Conservation (phyloP, 2,888 invertebrate species). For the Myopa tessellatipennis region DNA sequence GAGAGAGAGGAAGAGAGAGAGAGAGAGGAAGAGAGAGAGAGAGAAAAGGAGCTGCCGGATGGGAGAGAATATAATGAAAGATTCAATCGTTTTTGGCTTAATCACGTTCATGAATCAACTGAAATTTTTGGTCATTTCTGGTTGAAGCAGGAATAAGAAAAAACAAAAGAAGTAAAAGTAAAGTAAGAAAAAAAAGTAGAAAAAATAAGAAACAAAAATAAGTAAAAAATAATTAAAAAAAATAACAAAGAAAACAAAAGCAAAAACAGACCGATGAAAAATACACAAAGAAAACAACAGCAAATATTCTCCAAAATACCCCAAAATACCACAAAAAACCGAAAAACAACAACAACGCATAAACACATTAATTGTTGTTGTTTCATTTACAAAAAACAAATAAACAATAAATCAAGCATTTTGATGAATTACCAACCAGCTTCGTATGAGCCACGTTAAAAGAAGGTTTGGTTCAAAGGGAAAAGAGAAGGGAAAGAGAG, state of each 20-base stretch:
- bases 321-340: not conserved
- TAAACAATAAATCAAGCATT: not conserved
- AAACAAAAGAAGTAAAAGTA: too few species aligned
- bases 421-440: not conserved
- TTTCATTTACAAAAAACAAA: conserved; percentile 2
- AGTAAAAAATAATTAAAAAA: not conserved
- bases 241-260: conserved; percentile 10
- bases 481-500: too few species aligned
- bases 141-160: conserved; percentile 18
- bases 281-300: too few species aligned
- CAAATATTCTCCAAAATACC: too few species aligned
- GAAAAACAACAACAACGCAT: too few species aligned
- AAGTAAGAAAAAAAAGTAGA: too few species aligned
- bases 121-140: too few species aligned
- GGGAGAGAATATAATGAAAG: conserved; percentile 44
- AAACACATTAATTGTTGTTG: not conserved
- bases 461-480: not conserved
- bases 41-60: not conserved
- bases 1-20: not conserved
- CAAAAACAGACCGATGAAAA: too few species aligned
- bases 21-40: not conserved
- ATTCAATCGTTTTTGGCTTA: conserved; percentile 17
- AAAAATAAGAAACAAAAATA: too few species aligned
- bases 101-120: too few species aligned
- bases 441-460: not conserved